phyloP scores from a whole-genome alignment of 2,113 vertebrate species.

The Phrynocephalus versicolor region DNA sequence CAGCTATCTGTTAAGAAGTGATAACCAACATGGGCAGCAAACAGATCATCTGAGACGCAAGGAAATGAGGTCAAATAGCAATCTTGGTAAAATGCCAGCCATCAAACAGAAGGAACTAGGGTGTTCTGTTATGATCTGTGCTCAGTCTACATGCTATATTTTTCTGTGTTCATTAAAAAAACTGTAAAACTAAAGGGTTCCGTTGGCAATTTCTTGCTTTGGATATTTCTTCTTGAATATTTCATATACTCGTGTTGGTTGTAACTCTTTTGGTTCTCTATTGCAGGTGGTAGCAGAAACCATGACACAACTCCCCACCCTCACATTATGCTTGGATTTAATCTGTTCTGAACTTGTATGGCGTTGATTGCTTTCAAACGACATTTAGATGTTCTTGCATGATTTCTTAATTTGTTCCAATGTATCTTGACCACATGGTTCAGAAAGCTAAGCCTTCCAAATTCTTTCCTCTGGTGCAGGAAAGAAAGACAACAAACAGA shows the following conservation, averaged over 20 bases:
- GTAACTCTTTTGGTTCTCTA: fast-evolving
- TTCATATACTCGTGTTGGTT: not conserved
- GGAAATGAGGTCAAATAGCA: not conserved
- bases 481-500: not conserved
- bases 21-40: not conserved
- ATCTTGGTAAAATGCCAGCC: not conserved
- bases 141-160: not conserved
- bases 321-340: not conserved
- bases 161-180: not conserved
- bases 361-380: constrained; percentile 16
- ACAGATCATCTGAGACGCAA: too few relatives aligned
- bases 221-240: not conserved
- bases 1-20: not conserved
- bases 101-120: not conserved
- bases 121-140: not conserved
- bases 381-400: constrained; percentile 20
- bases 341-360: not conserved
- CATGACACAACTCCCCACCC: constrained; percentile 16
- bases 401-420: constrained; percentile 26
- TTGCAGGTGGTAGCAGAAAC: constrained; percentile 10
- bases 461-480: not conserved
- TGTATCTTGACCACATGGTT: constrained; percentile 23
- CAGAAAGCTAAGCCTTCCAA: constrained; percentile 19
- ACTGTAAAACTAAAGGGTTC: not conserved
- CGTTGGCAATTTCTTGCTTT: not conserved